Evolutionary conservation across 2,888 invertebrate species (phyloP).

Genomic region (Ischnura elegans): DNA sequence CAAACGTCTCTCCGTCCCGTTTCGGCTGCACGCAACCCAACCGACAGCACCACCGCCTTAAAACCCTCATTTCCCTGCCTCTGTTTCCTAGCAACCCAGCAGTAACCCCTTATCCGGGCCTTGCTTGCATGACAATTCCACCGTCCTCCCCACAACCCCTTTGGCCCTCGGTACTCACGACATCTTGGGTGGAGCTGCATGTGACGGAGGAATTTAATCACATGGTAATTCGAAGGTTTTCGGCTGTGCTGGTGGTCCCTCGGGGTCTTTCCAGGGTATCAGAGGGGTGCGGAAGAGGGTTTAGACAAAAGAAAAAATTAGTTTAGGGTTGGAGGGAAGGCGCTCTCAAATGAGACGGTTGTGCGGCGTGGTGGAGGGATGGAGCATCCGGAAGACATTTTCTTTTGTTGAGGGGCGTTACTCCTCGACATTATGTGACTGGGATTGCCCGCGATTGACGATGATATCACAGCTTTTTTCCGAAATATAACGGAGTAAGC

Average conservation of each 20-base stretch:
- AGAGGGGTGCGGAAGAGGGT: neutral
- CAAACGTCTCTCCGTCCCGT: neutral
- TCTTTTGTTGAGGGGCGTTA: no score
- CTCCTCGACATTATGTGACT: no score
- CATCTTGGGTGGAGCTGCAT: slow-evolving; percentile 19
- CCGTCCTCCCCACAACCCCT: neutral
- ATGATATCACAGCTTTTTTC: no score
- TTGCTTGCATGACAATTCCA: neutral
- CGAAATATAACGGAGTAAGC: no score
- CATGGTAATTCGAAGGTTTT: slow-evolving; percentile 62
- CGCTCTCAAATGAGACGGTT: neutral
- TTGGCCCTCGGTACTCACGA: neutral
- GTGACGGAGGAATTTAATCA: slow-evolving; percentile 65
- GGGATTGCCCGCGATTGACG: no score
- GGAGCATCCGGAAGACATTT: no score
- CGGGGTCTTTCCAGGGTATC: neutral
- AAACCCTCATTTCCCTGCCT: neutral
- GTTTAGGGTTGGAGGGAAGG: neutral
- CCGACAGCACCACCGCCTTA: neutral
- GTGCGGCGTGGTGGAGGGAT: neutral
- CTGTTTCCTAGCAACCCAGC: neutral
- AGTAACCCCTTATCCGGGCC: neutral
- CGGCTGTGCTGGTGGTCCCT: neutral
- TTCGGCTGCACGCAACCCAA: neutral
- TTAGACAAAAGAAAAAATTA: neutral